A percentile compares a stretch with the other conserved stretches of the same genome.
Conservation (phyloP, 2,888 invertebrate genomes). For the Melipona beecheii region DNA sequence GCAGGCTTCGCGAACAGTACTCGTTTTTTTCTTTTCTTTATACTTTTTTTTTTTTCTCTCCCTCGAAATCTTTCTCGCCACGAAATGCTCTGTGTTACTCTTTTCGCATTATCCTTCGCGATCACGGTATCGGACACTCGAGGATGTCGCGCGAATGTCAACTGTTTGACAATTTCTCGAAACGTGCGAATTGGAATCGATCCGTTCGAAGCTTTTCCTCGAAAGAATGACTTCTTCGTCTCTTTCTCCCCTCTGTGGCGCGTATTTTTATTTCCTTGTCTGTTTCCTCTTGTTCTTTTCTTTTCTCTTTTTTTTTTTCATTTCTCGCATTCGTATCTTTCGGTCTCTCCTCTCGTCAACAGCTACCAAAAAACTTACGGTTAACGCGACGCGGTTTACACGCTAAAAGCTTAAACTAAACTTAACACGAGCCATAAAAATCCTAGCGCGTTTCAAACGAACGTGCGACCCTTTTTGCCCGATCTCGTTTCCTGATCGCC, state of each 20-base stretch:
- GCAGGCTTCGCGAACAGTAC: conserved; percentile 35
- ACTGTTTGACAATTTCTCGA: not conserved
- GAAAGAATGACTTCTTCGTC: not conserved
- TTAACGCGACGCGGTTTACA: conserved; percentile 29
- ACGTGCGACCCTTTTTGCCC: conserved; percentile 65
- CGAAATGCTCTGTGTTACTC: not conserved
- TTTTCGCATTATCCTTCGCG: not conserved
- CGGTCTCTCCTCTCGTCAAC: not conserved
- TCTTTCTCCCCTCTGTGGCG: not conserved
- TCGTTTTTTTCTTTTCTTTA: not conserved
- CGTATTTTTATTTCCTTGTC: not conserved
- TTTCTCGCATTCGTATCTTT: not conserved
- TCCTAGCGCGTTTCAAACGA: conserved; percentile 55
- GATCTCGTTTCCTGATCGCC: conserved; percentile 63
- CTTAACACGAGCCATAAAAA: conserved; percentile 63
- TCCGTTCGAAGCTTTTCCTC: not conserved
- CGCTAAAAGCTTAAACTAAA: conserved; percentile 68
- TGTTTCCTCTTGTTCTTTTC: not conserved
- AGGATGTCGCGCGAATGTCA: not conserved
- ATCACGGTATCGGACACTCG: not conserved
- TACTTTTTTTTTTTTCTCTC: not conserved
- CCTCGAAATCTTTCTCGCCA: not conserved
- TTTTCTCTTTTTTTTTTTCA: not conserved
- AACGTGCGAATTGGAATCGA: not conserved
- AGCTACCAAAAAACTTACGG: conserved; percentile 29